These are phyloP conservation scores for Palloptera scutellata DNA, from an alignment of 2,888 invertebrate genomes.

Conservation along the genomic window DNA sequence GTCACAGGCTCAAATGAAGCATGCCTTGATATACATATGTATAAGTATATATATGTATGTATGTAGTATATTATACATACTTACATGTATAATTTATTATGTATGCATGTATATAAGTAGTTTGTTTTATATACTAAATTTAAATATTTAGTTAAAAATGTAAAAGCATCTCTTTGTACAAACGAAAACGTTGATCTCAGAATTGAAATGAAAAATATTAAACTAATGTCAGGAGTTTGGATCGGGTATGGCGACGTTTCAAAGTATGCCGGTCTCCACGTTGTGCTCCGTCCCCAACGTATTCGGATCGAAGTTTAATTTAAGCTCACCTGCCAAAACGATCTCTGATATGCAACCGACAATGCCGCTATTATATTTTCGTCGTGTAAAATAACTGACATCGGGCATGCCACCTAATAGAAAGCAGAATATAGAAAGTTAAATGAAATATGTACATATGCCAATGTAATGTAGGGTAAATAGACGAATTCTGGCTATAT, in stretches of 20 bases:
- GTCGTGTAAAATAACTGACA: constrained; percentile 74
- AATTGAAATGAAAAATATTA: constrained; percentile 38
- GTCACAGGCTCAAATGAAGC: constrained; percentile 60
- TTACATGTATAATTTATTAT: constrained; percentile 44
- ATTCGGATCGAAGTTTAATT: constrained; percentile 70
- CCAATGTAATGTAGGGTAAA: too few relatives aligned
- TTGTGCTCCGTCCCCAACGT: constrained; percentile 64
- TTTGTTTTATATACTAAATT: constrained; percentile 43
- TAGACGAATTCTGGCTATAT: too few relatives aligned
- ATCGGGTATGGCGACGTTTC: constrained; percentile 53
- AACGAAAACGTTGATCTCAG: constrained; percentile 42
- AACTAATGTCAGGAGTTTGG: constrained; percentile 61
- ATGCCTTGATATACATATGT: constrained; percentile 34
- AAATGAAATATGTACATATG: not conserved
- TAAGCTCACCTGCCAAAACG: constrained; percentile 80
- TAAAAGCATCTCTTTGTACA: constrained; percentile 57
- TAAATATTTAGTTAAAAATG: constrained; percentile 46
- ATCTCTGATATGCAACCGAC: constrained; percentile 86
- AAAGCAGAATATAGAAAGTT: too few relatives aligned
- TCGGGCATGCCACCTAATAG: constrained; percentile 87
- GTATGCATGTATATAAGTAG: constrained; percentile 40
- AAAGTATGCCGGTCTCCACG: constrained; percentile 64
- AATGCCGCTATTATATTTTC: constrained; percentile 78
- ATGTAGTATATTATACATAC: constrained; percentile 36
- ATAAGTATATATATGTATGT: constrained; percentile 40